These are phyloP conservation scores for Drosophila simulans DNA, from an alignment of 1,140 invertebrate species.

Conservation along the genomic window DNA sequence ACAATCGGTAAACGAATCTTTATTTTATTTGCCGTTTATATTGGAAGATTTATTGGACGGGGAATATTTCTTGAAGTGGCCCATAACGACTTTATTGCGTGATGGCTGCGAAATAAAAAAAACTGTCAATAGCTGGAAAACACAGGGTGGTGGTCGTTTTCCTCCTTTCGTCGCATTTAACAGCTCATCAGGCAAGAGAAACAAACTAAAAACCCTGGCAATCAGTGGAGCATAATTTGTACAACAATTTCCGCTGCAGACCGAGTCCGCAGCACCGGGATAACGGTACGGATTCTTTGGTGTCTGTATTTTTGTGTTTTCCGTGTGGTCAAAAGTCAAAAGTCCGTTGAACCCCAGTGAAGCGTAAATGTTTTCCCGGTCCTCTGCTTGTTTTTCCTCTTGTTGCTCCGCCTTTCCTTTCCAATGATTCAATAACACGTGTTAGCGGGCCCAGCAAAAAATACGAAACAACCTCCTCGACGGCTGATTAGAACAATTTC, in stretches of 20 bases:
- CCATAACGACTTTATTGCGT: constrained; percentile 58
- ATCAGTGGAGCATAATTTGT: constrained; percentile 72
- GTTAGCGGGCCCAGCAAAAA: constrained; percentile 27
- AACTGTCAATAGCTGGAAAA: constrained; percentile 53
- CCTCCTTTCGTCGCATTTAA: constrained; percentile 46
- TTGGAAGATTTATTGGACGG: constrained; percentile 63
- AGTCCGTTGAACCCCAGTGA: constrained; percentile 67
- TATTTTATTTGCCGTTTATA: constrained; percentile 52
- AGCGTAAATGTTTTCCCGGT: constrained; percentile 65
- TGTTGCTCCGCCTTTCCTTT: constrained; percentile 34
- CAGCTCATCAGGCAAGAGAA: constrained; percentile 60
- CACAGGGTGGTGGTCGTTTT: background rate
- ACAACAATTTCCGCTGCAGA: constrained; percentile 71
- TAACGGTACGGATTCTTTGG: constrained; percentile 9
- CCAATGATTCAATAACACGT: constrained; percentile 44
- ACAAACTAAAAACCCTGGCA: constrained; percentile 50
- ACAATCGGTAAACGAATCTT: constrained; percentile 52
- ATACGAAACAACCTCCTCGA: constrained; percentile 16
- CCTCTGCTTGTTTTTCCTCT: constrained; percentile 16
- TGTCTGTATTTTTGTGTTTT: constrained; percentile 12
- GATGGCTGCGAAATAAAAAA: constrained; percentile 16
- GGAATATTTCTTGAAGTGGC: constrained; percentile 65
- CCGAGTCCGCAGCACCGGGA: constrained; percentile 26
- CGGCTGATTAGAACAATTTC: constrained; percentile 74
- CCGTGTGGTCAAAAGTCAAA: constrained; percentile 71